Evolutionary conservation across 2,888 invertebrate species (phyloP).

Genomic region (Spilosoma lubricipeda): DNA sequence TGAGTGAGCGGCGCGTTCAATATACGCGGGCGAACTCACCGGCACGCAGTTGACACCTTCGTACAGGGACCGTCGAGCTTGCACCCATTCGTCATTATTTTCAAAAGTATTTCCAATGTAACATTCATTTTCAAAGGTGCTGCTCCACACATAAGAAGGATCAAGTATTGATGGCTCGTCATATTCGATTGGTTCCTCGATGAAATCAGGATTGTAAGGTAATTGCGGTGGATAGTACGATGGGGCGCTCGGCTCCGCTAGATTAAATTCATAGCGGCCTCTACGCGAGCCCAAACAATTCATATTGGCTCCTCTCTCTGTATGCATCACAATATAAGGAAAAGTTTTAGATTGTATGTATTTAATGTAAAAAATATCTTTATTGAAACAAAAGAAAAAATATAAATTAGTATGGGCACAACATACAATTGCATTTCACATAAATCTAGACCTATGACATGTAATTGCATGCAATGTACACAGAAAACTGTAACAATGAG

Average conservation of each 20-base stretch:
- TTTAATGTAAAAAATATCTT: background rate
- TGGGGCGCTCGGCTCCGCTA: slow-evolving; percentile 67
- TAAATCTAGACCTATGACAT: background rate
- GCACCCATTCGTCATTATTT: slow-evolving; percentile 68
- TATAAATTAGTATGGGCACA: background rate
- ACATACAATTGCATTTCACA: background rate
- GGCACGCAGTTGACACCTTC: slow-evolving; percentile 81
- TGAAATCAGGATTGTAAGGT: slow-evolving; percentile 78
- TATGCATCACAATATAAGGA: slow-evolving; percentile 31
- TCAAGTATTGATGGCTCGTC: slow-evolving; percentile 50
- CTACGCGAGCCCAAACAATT: slow-evolving; percentile 73
- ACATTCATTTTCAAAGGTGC: slow-evolving; percentile 56
- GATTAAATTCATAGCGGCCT: slow-evolving; percentile 61
- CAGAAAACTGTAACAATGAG: background rate
- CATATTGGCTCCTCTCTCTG: slow-evolving; percentile 61
- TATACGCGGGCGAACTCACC: slow-evolving; percentile 78
- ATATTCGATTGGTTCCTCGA: slow-evolving; percentile 59
- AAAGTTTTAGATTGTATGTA: slow-evolving; percentile 17
- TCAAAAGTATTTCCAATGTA: slow-evolving; percentile 57
- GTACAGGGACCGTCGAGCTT: slow-evolving; percentile 75
- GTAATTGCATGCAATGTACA: background rate
- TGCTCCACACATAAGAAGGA: slow-evolving; percentile 53
- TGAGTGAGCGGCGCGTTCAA: slow-evolving; percentile 65
- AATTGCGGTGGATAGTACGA: slow-evolving; percentile 73
- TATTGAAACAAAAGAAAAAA: background rate